Conservation (phyloP, 2,113 vertebrate species). For the Peucedramus taeniatus region DNA sequence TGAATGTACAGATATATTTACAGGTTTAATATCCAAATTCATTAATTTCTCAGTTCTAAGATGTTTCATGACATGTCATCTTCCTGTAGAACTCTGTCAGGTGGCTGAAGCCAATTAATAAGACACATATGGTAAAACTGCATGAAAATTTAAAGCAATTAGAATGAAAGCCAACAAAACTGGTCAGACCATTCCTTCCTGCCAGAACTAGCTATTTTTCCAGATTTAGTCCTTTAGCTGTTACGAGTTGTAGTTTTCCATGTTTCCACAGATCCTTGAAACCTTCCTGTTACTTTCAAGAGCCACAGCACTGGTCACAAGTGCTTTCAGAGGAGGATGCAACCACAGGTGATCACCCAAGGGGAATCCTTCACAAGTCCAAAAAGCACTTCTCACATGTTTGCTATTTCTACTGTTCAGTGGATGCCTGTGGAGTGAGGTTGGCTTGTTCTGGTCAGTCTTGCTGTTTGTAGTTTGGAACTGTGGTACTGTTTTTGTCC, state of each 20-base stretch:
- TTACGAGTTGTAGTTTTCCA: neutral
- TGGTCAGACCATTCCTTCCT: neutral
- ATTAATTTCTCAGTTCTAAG: neutral
- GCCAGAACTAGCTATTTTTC: neutral
- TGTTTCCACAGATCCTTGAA: neutral
- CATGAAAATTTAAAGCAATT: neutral
- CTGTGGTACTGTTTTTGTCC: neutral
- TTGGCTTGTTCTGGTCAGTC: neutral
- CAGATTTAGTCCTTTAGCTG: neutral
- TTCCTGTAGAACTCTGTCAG: neutral
- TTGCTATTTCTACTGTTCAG: neutral
- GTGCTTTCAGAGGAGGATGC: neutral
- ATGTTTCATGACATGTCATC: neutral
- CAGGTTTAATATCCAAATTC: conserved; percentile 21
- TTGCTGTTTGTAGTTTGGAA: neutral
- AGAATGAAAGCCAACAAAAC: conserved; percentile 7
- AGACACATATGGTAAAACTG: neutral
- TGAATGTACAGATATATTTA: conserved; percentile 31
- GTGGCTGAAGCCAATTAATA: neutral
- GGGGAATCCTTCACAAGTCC: neutral
- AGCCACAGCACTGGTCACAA: neutral
- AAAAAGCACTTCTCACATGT: neutral
- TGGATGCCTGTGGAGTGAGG: neutral
- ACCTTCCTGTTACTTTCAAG: neutral
- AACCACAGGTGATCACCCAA: neutral